Evolutionary conservation across 2,113 vertebrate species (phyloP).

Genomic region (Thunnus thynnus): DNA sequence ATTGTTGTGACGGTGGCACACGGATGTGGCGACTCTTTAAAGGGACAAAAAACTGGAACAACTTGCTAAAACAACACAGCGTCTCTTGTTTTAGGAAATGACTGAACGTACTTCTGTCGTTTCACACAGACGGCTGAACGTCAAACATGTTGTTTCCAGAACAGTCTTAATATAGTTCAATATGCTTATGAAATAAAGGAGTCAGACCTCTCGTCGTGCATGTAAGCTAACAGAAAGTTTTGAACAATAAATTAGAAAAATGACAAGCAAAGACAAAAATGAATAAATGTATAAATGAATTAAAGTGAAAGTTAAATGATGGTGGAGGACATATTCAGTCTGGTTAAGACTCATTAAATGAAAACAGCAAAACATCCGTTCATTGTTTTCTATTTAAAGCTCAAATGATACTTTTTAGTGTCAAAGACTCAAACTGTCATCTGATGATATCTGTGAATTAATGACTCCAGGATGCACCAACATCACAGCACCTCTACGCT

Average conservation of each 20-base stretch:
- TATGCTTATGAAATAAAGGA: slow-evolving; percentile 6
- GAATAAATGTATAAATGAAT: neutral
- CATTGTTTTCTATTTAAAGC: too few relatives aligned
- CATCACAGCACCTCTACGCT: too few relatives aligned
- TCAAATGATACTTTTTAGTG: too few relatives aligned
- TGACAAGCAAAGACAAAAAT: neutral
- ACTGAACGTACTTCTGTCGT: slow-evolving; percentile 45
- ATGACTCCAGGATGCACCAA: too few relatives aligned
- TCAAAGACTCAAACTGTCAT: too few relatives aligned
- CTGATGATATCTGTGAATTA: too few relatives aligned
- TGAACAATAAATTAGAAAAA: neutral
- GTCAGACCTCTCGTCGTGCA: neutral
- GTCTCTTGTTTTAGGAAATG: slow-evolving; percentile 17
- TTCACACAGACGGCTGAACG: slow-evolving; percentile 18
- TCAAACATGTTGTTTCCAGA: slow-evolving; percentile 18
- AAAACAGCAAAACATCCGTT: too few relatives aligned
- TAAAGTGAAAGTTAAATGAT: neutral
- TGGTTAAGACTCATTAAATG: too few relatives aligned
- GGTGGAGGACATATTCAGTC: too few relatives aligned
- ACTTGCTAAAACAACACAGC: slow-evolving; percentile 32
- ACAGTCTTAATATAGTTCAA: neutral
- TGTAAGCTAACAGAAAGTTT: slow-evolving; percentile 29
- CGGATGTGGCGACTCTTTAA: slow-evolving; percentile 24
- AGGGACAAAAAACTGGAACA: slow-evolving; percentile 37
- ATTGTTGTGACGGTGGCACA: slow-evolving; percentile 37